These are phyloP conservation scores for Drosophila kikkawai DNA, from an alignment of 1,140 invertebrate genomes.

Conservation along the genomic window DNA sequence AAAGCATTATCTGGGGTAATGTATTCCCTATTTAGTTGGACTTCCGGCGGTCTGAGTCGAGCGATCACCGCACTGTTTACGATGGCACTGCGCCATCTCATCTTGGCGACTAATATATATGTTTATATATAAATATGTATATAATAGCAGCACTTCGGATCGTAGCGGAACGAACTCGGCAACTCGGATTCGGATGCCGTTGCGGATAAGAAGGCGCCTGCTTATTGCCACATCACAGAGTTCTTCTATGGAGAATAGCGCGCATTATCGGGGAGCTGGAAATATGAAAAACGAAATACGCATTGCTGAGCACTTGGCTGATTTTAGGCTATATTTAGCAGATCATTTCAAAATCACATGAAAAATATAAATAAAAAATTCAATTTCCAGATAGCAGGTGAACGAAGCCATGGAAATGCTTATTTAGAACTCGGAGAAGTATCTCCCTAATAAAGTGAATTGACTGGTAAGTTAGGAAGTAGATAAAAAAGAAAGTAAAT, in stretches of 20 bases:
- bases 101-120: slow-evolving; percentile 34
- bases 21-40: slow-evolving; percentile 8
- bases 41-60: slow-evolving; percentile 30
- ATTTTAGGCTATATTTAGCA: slow-evolving; percentile 15
- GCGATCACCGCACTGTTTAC: slow-evolving; percentile 42
- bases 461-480: neutral
- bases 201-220: slow-evolving; percentile 69
- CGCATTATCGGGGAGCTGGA: slow-evolving; percentile 50
- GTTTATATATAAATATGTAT: neutral
- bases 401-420: neutral
- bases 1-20: neutral
- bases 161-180: slow-evolving; percentile 23
- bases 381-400: neutral
- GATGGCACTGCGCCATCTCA: slow-evolving; percentile 59
- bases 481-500: neutral
- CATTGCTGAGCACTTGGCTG: slow-evolving; percentile 27
- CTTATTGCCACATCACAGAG: slow-evolving; percentile 35
- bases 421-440: neutral
- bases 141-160: slow-evolving; percentile 23
- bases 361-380: neutral
- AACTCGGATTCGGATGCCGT: slow-evolving; percentile 32
- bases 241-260: slow-evolving; percentile 41
- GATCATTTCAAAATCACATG: neutral
- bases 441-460: neutral
- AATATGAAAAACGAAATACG: slow-evolving; percentile 8